Conservation (phyloP, 2,113 vertebrate species). For the Microcebus tavaratra region DNA sequence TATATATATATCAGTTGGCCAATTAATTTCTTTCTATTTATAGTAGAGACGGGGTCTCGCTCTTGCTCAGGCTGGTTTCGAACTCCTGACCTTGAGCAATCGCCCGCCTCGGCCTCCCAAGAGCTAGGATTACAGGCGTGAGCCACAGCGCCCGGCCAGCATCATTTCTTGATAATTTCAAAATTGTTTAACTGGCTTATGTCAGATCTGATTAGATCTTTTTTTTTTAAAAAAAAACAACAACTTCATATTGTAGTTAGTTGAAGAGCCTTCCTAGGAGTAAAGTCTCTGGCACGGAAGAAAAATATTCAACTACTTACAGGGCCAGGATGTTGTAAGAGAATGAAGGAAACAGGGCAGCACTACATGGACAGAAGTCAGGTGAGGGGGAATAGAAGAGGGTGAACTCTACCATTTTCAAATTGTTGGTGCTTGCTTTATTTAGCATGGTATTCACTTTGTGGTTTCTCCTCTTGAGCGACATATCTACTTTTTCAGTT, state of each 20-base stretch:
- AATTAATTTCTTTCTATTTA: no score
- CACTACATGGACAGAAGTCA: not conserved
- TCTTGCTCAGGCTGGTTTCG: no score
- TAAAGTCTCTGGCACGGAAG: not conserved
- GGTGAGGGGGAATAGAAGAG: not conserved
- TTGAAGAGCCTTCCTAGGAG: not conserved
- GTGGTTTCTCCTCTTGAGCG: not conserved
- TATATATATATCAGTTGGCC: no score
- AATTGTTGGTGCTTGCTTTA: not conserved
- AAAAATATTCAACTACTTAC: not conserved
- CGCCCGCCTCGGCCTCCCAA: no score
- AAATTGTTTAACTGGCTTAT: conserved; percentile 31
- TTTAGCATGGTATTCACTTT: not conserved
- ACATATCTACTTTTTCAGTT: not conserved
- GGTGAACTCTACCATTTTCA: not conserved
- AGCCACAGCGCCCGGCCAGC: not conserved
- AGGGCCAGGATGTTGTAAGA: not conserved
- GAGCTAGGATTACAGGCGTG: no score
- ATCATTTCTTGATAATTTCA: conserved; percentile 22
- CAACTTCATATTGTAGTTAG: not conserved
- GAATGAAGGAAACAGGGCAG: not conserved
- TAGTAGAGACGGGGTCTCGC: no score
- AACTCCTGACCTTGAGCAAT: no score
- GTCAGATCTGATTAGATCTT: not conserved
- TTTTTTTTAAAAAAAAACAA: not conserved